Evolutionary conservation across 2,888 invertebrate genomes (phyloP).

Genomic region (Euproctis similis): DNA sequence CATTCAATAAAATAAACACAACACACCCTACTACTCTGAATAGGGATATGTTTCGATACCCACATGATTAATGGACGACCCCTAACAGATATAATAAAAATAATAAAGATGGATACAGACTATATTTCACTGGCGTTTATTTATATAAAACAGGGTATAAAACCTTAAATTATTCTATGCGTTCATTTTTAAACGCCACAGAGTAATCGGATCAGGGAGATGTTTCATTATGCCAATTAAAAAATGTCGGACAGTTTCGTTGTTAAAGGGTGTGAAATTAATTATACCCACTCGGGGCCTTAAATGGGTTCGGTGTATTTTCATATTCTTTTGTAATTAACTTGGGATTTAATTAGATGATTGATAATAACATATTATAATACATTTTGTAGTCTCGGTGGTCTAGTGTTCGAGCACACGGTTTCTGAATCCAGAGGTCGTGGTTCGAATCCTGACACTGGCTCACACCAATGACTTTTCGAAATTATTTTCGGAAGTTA

Average conservation of each 20-base stretch:
- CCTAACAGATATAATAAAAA: too few species aligned
- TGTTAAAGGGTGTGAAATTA: conserved; percentile 52
- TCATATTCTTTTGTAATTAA: conserved; percentile 24
- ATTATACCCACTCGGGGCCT: conserved; percentile 34
- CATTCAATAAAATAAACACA: too few species aligned
- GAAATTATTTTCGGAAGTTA: too few species aligned
- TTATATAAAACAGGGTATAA: too few species aligned
- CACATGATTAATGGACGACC: too few species aligned
- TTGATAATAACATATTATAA: conserved; percentile 86
- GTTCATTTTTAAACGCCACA: conserved; percentile 43
- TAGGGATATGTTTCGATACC: too few species aligned
- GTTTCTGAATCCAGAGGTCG: too few species aligned
- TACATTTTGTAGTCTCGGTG: conserved; percentile 94
- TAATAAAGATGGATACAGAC: conserved; percentile 25
- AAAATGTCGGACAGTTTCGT: conserved; percentile 47
- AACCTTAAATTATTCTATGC: too few species aligned
- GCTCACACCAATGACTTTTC: too few species aligned
- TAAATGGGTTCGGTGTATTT: conserved; percentile 21
- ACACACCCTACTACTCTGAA: too few species aligned
- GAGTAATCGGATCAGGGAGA: conserved; percentile 55
- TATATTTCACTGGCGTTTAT: conserved; percentile 29
- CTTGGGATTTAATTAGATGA: conserved; percentile 8
- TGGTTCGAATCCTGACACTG: too few species aligned
- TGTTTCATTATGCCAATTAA: conserved; percentile 72
- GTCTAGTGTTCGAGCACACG: too few species aligned